Conservation (phyloP, 92 coral and sea anemone genomes). For the Porites rus region DNA sequence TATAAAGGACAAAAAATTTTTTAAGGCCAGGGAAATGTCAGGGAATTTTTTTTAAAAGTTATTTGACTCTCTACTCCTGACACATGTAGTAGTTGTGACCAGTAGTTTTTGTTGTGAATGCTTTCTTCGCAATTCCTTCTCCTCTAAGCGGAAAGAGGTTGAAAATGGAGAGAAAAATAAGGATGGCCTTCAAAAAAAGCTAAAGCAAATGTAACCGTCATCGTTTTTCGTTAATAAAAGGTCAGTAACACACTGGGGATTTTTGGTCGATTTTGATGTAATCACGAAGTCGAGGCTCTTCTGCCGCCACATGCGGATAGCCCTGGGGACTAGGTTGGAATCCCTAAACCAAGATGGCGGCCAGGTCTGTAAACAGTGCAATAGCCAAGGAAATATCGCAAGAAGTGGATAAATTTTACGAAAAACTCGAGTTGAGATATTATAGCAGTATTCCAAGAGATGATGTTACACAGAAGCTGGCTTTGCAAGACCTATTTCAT, state of each 20-base stretch:
- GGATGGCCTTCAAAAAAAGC: no score
- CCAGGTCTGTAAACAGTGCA: conserved; percentile 23
- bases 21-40: no score
- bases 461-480: conserved; percentile 44
- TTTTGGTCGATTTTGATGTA: conserved; percentile 23
- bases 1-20: no score
- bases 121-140: no score
- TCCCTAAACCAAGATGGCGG: conserved; percentile 52
- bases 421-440: conserved; percentile 34
- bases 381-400: conserved; percentile 18
- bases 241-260: conserved; percentile 31
- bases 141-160: no score
- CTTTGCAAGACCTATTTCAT: conserved; percentile 51
- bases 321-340: conserved; percentile 35
- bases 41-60: no score
- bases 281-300: conserved; percentile 50
- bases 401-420: conserved; percentile 34
- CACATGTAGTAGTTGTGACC: no score
- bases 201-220: no score
- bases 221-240: no score
- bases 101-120: no score
- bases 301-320: conserved; percentile 25
- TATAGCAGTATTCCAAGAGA: conserved; percentile 37
- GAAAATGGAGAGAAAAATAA: no score
- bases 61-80: no score